These are phyloP conservation scores for Melozone crissalis DNA, from an alignment of 2,113 vertebrate species.

Conservation along the genomic window DNA sequence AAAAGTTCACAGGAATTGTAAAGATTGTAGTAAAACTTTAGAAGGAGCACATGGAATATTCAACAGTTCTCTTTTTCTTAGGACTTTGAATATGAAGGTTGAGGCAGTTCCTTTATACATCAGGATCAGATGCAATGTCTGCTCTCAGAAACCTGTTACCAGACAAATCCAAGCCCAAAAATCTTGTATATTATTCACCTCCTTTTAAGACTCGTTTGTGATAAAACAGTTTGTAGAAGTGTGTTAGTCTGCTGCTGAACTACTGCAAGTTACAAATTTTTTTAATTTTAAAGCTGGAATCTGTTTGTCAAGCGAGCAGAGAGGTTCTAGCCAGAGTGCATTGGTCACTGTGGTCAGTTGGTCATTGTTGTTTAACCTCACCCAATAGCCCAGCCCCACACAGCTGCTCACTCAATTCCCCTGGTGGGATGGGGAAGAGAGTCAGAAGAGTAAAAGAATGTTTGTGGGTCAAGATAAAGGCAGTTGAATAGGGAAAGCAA, in stretches of 20 bases:
- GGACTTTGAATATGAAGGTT: background rate
- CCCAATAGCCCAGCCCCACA: accelerated
- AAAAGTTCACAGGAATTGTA: background rate
- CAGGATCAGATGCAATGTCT: background rate
- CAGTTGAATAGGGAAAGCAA: background rate
- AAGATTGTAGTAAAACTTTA: background rate
- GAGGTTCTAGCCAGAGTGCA: background rate
- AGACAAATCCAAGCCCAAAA: background rate
- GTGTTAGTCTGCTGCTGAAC: background rate
- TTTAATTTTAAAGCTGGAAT: background rate
- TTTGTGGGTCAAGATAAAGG: background rate
- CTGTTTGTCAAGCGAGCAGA: background rate
- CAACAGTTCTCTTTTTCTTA: background rate
- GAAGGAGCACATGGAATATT: background rate
- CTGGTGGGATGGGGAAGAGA: background rate
- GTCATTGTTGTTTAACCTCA: background rate
- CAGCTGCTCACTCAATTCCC: background rate
- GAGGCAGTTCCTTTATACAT: background rate
- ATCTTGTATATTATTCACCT: accelerated
- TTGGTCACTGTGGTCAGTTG: background rate
- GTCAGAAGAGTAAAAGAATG: background rate
- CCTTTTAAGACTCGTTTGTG: background rate
- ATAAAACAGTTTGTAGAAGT: background rate
- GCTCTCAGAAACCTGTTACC: background rate
- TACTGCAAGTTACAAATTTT: background rate